These are phyloP conservation scores for Acromyrmex charruanus DNA, from an alignment of 1,140 invertebrate genomes.

Conservation along the genomic window DNA sequence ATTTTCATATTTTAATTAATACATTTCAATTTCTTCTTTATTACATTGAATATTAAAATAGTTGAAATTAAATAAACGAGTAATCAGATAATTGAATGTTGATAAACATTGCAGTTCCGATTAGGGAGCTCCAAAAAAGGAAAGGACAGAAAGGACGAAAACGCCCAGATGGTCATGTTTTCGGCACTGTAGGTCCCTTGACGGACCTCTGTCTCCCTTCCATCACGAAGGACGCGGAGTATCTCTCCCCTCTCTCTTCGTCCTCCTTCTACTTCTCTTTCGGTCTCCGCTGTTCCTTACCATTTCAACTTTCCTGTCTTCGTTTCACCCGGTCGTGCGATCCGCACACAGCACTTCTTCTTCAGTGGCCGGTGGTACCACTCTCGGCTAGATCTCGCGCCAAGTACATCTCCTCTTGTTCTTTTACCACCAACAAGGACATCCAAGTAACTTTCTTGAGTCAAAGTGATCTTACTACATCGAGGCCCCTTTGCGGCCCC, in stretches of 20 bases:
- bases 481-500: constrained; percentile 41
- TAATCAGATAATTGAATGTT: background rate
- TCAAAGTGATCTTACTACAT: constrained; percentile 17
- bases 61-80: background rate
- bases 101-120: constrained; percentile 7
- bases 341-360: constrained; percentile 78
- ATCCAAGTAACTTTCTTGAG: constrained; percentile 39
- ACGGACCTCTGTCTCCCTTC: constrained; percentile 67
- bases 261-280: constrained; percentile 74
- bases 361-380: constrained; percentile 77
- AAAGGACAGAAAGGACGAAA: constrained; percentile 25
- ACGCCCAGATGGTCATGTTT: constrained; percentile 62
- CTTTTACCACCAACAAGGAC: constrained; percentile 56
- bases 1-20: background rate
- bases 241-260: constrained; percentile 58
- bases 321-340: constrained; percentile 75
- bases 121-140: constrained; percentile 23
- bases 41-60: background rate
- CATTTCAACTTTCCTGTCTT: constrained; percentile 72
- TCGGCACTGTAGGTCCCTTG: constrained; percentile 63
- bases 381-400: constrained; percentile 77
- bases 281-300: constrained; percentile 71
- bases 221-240: constrained; percentile 48
- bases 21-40: too few species aligned
- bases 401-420: constrained; percentile 71